Evolutionary conservation across 1,140 invertebrate genomes (phyloP), one percentile per base, ranked within the genome.

Genomic region (Microplitis mediator): DNA sequence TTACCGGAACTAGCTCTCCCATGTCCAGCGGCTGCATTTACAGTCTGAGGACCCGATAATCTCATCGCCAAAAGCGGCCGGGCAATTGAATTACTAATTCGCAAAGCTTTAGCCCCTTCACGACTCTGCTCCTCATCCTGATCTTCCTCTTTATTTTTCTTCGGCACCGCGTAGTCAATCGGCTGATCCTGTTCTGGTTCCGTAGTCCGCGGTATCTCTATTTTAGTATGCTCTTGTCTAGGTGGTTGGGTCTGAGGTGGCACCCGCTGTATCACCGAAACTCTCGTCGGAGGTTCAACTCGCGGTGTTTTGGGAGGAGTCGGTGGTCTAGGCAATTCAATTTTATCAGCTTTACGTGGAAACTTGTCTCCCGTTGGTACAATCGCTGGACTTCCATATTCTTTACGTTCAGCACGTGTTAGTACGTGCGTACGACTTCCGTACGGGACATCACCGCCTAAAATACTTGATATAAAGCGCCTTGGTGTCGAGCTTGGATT

Each of bases 101-200:
- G 81, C 84, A 88, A 79, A 81, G 87, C 85, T 87, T 89, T 82
- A 85, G 89, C 85, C 84, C 88, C 75, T 87, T 91, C 86, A 86
- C 91, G 85, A 82, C 89, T 82, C 72, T 89, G 86, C 35, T 89
- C 89, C 67, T 93, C 91, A 80, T 92, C 90, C 74, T 89, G 89
- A 66, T 93, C 91, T 79, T 92, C 90, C 74, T 92, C 90, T 23
- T 91, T 90, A 73, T 91, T 89, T 69, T 92, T 91, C 83, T 94
- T 95, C 14, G 94, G 94, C 69, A 96, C 93, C 76, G 93, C 94
- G 83, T 96, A 96, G 80, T 96, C 93, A 65, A 96, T 95, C 0
- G 95, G 94, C 75, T 95, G 93, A 60, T 95, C 94, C 86, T 87
- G 86, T 77, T 89, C 88, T 0, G 89, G 89, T 73, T 89, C 87